Conservation (phyloP, 2,888 invertebrate species). For the Pocota personata region DNA sequence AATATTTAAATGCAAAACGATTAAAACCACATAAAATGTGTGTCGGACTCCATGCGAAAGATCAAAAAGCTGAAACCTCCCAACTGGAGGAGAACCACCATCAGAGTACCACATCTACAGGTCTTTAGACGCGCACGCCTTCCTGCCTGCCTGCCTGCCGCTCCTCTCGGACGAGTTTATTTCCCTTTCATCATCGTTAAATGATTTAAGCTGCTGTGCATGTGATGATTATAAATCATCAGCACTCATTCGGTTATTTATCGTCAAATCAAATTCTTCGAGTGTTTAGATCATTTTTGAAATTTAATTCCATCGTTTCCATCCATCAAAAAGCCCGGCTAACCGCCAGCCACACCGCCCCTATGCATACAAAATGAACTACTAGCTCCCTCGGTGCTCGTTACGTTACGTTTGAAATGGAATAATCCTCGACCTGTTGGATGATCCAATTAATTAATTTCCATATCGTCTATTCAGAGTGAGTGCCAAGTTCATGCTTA, state of each 20-base stretch:
- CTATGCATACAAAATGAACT: constrained; percentile 8
- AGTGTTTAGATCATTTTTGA: constrained; percentile 52
- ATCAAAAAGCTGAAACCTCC: constrained; percentile 30
- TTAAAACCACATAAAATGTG: constrained; percentile 43
- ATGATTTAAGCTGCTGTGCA: constrained; percentile 38
- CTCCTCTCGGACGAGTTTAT: not conserved
- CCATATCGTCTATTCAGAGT: not conserved
- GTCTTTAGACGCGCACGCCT: no score
- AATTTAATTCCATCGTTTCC: constrained; percentile 44
- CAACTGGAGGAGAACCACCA: not conserved
- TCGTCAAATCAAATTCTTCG: constrained; percentile 62
- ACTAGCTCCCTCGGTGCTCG: not conserved
- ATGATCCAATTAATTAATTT: constrained; percentile 71
- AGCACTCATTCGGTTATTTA: constrained; percentile 47
- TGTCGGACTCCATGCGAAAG: constrained; percentile 8
- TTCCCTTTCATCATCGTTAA: constrained; percentile 37
- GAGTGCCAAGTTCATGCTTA: constrained; percentile 43
- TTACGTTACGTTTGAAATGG: constrained; percentile 2
- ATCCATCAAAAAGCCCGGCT: constrained; percentile 42
- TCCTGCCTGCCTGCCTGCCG: no score
- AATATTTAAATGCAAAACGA: constrained; percentile 47
- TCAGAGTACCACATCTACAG: no score
- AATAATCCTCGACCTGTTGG: constrained; percentile 60
- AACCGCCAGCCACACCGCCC: not conserved
- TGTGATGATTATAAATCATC: constrained; percentile 60